phyloP scores from a whole-genome alignment of 2,888 invertebrate genomes.

The Erannis defoliaria region DNA sequence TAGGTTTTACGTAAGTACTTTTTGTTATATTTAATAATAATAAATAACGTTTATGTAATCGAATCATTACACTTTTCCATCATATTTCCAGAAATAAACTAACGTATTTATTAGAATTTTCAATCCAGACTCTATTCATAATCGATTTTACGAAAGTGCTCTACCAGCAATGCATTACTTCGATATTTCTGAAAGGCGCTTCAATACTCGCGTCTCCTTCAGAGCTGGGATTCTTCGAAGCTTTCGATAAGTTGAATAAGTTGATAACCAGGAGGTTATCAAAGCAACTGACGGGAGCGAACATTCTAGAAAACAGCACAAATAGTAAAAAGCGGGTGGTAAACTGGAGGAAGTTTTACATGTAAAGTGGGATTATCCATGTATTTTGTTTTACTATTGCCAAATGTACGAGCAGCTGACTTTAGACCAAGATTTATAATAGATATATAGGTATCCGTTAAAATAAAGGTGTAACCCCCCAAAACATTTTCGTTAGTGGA shows the following conservation, averaged over 20 bases:
- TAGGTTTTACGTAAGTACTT: no score
- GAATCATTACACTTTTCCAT: no score
- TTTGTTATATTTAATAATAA: no score
- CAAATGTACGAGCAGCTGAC: neutral
- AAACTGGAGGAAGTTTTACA: neutral
- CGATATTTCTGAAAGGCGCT: conserved; percentile 13
- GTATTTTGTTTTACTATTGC: neutral
- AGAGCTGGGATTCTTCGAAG: conserved; percentile 24
- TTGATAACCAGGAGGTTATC: conserved; percentile 18
- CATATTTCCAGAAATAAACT: no score
- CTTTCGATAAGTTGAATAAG: conserved; percentile 33
- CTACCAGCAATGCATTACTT: conserved; percentile 13
- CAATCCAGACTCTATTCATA: conserved; percentile 1
- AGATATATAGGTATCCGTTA: no score
- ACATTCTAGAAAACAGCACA: conserved; percentile 23
- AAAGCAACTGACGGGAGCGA: conserved; percentile 1
- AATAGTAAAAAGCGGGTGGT: neutral
- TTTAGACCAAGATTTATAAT: neutral
- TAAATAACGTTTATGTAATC: no score
- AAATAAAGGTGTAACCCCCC: no score
- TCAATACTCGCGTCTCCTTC: conserved; percentile 18
- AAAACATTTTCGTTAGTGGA: no score
- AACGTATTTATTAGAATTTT: neutral
- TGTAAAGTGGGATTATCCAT: neutral
- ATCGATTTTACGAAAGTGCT: neutral